phyloP scores from a whole-genome alignment of 1,140 invertebrate genomes.

The Diachasma alloeum region DNA sequence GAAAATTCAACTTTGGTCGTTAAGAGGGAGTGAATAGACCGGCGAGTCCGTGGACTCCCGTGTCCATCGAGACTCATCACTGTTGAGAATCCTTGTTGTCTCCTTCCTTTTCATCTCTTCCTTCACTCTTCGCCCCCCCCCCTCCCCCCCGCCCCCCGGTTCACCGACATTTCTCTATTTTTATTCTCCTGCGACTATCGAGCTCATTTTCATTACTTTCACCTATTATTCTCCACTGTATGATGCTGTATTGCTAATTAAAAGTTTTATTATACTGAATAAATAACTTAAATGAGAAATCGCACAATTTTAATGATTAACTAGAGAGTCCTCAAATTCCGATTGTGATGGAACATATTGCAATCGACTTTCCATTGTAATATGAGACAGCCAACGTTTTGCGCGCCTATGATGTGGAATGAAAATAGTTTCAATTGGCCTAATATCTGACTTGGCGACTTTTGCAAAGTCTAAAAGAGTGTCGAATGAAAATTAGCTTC shows the following conservation, averaged over 20 bases:
- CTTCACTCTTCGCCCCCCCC: not conserved
- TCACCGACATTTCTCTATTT: not conserved
- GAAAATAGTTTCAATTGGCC: too few relatives aligned
- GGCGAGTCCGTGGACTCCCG: conserved; percentile 36
- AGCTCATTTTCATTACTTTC: not conserved
- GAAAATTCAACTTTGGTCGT: conserved; percentile 22
- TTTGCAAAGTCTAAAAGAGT: too few relatives aligned
- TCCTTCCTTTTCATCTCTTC: conserved; percentile 15
- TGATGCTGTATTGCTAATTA: conserved; percentile 34
- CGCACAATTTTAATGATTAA: not conserved
- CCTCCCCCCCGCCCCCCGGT: too few relatives aligned
- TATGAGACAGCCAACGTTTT: too few relatives aligned
- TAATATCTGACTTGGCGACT: too few relatives aligned
- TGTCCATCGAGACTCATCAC: conserved; percentile 25
- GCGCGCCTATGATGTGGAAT: too few relatives aligned
- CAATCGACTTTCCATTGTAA: not conserved
- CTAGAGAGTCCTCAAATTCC: not conserved
- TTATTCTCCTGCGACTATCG: not conserved
- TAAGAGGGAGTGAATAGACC: conserved; percentile 30
- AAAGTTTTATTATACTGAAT: conserved; percentile 46
- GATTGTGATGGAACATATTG: not conserved
- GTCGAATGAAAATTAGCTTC: too few relatives aligned
- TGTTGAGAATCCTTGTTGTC: conserved; percentile 20
- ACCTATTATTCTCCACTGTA: not conserved
- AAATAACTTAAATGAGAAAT: conserved; percentile 37